Evolutionary conservation across 2,113 vertebrate species (phyloP).

Genomic region (Rattus rattus): DNA sequence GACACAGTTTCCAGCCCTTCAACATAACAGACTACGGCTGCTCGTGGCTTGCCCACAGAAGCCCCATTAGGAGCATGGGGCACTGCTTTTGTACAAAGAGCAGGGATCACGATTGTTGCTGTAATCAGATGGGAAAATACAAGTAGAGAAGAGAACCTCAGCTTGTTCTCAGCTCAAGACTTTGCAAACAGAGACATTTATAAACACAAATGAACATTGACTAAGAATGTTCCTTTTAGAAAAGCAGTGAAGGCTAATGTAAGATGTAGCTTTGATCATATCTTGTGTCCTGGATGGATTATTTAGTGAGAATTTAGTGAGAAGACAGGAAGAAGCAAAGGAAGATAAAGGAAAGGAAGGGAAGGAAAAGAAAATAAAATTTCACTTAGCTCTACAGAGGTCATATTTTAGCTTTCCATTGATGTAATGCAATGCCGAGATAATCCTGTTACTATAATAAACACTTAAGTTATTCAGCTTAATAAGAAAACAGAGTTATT

Average conservation of each 20-base stretch:
- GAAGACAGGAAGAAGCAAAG: background rate
- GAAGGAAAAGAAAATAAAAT: background rate
- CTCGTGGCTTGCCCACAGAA: background rate
- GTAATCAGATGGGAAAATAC: background rate
- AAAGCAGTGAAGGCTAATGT: background rate
- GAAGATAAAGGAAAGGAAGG: background rate
- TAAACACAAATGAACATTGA: background rate
- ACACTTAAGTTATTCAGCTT: background rate
- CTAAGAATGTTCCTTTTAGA: background rate
- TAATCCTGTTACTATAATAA: background rate
- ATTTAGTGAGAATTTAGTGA: background rate
- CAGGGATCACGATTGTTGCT: fast-evolving
- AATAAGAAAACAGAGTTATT: background rate
- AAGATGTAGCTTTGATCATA: background rate
- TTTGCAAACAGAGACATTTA: background rate
- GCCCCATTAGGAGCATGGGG: background rate
- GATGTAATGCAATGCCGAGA: background rate
- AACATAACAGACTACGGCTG: background rate
- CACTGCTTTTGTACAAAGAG: background rate
- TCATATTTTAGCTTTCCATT: background rate
- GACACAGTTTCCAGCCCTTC: background rate
- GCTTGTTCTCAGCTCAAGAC: background rate
- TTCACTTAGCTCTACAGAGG: too few relatives aligned
- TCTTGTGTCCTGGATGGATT: background rate
- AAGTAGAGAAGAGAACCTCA: background rate